Percentiles rank a stretch among this genome's conserved stretches.
phyloP scores from a whole-genome alignment of 2,113 vertebrate species.

The Octodon degus region DNA sequence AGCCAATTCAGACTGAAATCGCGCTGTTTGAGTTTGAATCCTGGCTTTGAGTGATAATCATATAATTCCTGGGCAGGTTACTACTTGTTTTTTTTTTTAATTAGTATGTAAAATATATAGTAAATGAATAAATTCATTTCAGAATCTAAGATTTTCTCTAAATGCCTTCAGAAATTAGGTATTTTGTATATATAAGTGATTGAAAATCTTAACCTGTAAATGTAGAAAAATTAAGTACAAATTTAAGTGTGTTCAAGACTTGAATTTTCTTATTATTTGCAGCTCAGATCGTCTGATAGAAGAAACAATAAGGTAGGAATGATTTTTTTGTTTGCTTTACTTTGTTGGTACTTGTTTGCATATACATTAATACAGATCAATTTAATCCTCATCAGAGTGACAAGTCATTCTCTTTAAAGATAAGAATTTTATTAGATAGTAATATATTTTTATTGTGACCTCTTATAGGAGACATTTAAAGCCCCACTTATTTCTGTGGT shows the following conservation, averaged over 20 bases:
- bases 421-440: slow-evolving; percentile 24
- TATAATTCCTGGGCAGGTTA: neutral
- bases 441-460: neutral
- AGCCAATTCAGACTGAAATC: neutral
- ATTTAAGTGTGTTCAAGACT: slow-evolving; percentile 54
- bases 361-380: neutral
- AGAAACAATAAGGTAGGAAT: slow-evolving; percentile 97
- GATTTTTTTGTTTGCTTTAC: neutral
- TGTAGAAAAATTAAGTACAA: slow-evolving; percentile 54
- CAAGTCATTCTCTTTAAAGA: slow-evolving; percentile 50
- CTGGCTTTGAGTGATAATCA: neutral
- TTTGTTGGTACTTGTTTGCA: slow-evolving; percentile 35
- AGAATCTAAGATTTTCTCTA: slow-evolving; percentile 54
- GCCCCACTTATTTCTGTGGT: slow-evolving; percentile 16
- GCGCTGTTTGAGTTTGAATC: neutral
- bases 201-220: slow-evolving; percentile 45
- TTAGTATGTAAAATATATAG: slow-evolving; percentile 35
- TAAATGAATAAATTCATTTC: slow-evolving; percentile 32
- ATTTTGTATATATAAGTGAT: slow-evolving; percentile 33
- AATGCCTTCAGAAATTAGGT: slow-evolving; percentile 41
- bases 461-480: slow-evolving; percentile 25
- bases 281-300: slow-evolving; percentile 99
- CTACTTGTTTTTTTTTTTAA: neutral
- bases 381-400: slow-evolving; percentile 1
- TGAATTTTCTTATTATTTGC: slow-evolving; percentile 79